Percentiles rank a stretch among this genome's conserved stretches.
phyloP scores from a whole-genome alignment of 2,888 invertebrate species.

The Dolichomitus sp. region DNA sequence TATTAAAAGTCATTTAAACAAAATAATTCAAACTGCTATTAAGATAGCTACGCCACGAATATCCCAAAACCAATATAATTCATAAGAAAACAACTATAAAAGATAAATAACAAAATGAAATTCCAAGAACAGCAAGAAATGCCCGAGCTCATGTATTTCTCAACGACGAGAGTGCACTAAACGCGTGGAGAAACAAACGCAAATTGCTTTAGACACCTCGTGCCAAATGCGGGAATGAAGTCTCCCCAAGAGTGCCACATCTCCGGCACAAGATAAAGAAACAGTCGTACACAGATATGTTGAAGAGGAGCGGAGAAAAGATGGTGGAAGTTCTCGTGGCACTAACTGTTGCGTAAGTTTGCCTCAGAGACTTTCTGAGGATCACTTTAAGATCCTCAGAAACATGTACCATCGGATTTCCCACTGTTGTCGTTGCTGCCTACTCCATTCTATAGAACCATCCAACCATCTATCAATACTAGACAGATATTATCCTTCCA shows the following conservation, averaged over 20 bases:
- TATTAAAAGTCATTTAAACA: background rate
- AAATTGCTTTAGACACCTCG: slow-evolving; percentile 62
- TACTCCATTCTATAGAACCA: background rate
- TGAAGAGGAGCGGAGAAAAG: slow-evolving; percentile 1
- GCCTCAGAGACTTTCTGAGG: background rate
- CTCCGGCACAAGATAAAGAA: background rate
- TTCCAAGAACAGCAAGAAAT: background rate
- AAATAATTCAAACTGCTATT: background rate
- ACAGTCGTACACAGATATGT: background rate
- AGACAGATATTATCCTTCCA: slow-evolving; percentile 9
- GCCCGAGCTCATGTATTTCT: slow-evolving; percentile 1
- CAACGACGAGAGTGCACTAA: slow-evolving; percentile 31
- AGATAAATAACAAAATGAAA: background rate
- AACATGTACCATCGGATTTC: background rate
- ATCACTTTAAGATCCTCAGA: background rate
- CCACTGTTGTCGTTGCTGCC: background rate
- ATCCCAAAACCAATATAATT: background rate
- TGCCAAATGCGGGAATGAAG: slow-evolving; percentile 52
- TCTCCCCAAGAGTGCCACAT: slow-evolving; percentile 14
- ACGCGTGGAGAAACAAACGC: slow-evolving; percentile 33
- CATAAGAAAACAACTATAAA: background rate
- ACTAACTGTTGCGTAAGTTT: background rate
- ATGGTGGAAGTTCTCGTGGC: background rate
- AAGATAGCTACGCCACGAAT: background rate
- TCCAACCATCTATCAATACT: slow-evolving; percentile 7